Conservation (phyloP, 2,888 invertebrate genomes). For the Morinoia aosen region DNA sequence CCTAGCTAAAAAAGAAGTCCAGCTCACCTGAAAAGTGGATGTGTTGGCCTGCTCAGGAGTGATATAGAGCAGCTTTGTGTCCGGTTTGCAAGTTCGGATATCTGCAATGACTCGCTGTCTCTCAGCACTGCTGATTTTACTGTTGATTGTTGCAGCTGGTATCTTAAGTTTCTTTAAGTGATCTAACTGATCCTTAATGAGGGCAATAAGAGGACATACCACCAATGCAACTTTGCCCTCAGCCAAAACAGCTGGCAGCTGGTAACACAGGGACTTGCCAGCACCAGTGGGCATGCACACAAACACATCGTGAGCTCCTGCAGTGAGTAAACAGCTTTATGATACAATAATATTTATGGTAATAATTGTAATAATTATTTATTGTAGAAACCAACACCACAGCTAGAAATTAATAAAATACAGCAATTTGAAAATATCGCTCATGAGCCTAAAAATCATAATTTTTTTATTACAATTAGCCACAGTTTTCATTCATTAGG, state of each 20-base stretch:
- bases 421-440: neutral
- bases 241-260: conserved; percentile 90
- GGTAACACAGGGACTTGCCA: conserved; percentile 97
- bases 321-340: neutral
- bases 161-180: conserved; percentile 85
- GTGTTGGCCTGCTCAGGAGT: conserved; percentile 96
- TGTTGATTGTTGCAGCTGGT: conserved; percentile 90
- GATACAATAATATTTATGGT: neutral
- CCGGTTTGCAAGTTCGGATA: conserved; percentile 81
- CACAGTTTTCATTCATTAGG: neutral
- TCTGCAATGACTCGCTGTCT: conserved; percentile 84
- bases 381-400: neutral
- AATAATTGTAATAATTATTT: neutral
- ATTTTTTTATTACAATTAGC: neutral
- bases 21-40: conserved; percentile 77
- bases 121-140: conserved; percentile 86
- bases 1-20: neutral
- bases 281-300: conserved; percentile 99
- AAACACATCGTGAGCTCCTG: conserved; percentile 84
- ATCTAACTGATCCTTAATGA: conserved; percentile 97
- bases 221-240: conserved; percentile 89
- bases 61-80: conserved; percentile 89
- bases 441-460: neutral
- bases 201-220: conserved; percentile 94
- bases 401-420: neutral